Evolutionary conservation across 2,797 vertebrate species (phyloP), one percentile per base, ranked within the genome.

Genomic region (Gobio occitaniae): DNA sequence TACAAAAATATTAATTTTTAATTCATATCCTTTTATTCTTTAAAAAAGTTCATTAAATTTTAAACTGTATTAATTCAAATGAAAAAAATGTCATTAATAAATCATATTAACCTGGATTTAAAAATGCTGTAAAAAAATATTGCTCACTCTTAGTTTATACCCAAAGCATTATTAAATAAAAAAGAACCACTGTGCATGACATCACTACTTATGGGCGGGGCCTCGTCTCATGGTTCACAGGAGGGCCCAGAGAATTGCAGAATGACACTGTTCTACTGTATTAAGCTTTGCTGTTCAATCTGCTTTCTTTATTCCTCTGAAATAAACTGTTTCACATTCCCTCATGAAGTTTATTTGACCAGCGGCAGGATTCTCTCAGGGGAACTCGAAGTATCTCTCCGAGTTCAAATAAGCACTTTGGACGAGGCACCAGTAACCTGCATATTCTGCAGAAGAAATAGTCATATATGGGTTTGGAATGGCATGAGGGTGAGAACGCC

Each of bases 281-380:
- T 86, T 32, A 32, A 19, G 25, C 54, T 69, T 80, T 75, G 61
- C 69, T 75, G 71, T 70, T 56, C 52, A 76, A 71, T 32, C 86
- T 83, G 6, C 21, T 80, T 85, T 86, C 54, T 84, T 84, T 80
- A 78, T 78, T 88, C 68, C 68, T 32, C 13, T 84, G 54, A 86
- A 90, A 86, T 66, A 72, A 83, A 65, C 50, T 17, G n/a, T 83
- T 85, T 85, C 61, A 52, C 82, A 84, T 84, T 78, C 78, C 78
- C 82, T 84, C 68, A 70, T 54, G 76, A 85, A 85, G 71, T 71
- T 84, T 82, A 85, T 56, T 6, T 76, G 56, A 87, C 38, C 83
- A 83, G 59, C 12, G 4, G n/a, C n/a, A 61, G n/a, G n/a, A 63
- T 63, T 25, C 11, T 63, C 59, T 29, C n/a, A 25, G 25, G 59